phyloP scores from a whole-genome alignment of 2,888 invertebrate genomes.

The Chymomyza caudatula region DNA sequence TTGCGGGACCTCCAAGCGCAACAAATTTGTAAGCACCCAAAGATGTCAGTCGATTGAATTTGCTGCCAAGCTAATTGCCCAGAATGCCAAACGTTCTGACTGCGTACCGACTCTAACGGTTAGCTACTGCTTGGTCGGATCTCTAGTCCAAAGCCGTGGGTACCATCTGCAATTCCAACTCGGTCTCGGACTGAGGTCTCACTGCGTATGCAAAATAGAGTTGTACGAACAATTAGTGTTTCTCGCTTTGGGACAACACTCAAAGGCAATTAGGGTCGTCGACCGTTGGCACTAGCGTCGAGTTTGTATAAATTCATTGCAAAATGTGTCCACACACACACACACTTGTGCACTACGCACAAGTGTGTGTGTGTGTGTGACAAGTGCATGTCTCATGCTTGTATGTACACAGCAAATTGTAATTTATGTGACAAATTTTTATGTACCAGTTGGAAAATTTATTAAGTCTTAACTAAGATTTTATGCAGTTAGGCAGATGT shows the following conservation, averaged over 20 bases:
- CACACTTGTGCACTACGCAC: too few relatives aligned
- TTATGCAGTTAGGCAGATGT: conserved; percentile 13
- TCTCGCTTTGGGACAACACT: conserved; percentile 63
- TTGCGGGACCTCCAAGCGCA: background rate
- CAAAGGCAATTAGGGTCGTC: conserved; percentile 70
- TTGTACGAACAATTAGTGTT: conserved; percentile 73
- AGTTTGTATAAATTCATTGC: conserved; percentile 48
- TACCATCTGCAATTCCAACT: background rate
- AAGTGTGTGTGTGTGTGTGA: conserved; percentile 22
- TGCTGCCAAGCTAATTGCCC: conserved; percentile 56
- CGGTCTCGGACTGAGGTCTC: background rate
- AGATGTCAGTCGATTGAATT: conserved; percentile 5
- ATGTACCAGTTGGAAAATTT: conserved; percentile 62
- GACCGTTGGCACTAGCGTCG: conserved; percentile 6
- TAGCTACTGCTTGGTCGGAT: background rate
- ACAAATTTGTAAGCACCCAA: background rate
- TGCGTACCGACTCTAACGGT: conserved; percentile 45
- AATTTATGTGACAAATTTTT: conserved; percentile 73
- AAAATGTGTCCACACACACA: conserved; percentile 34
- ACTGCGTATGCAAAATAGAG: conserved; percentile 50
- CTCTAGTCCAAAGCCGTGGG: background rate
- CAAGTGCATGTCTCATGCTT: conserved; percentile 40
- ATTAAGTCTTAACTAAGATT: conserved; percentile 46
- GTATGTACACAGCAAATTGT: conserved; percentile 59
- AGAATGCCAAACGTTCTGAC: conserved; percentile 44